Percentiles rank a stretch among this genome's conserved stretches.
Conservation (phyloP, 2,797 vertebrate genomes). For the Catostomus latipinnis region DNA sequence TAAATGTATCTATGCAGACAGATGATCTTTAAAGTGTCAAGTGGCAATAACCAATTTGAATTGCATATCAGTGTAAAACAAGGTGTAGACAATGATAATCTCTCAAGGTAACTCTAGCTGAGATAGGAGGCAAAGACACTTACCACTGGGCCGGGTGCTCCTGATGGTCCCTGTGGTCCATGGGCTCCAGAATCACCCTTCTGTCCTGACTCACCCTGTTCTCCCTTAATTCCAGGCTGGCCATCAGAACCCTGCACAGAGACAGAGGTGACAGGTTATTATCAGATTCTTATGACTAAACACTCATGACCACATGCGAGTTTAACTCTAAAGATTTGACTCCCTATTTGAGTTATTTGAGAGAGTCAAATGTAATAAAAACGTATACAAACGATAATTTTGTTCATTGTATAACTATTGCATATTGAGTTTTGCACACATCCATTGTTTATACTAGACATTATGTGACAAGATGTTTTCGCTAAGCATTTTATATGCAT, state of each 20-base stretch:
- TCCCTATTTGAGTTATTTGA: not conserved
- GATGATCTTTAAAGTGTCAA: not conserved
- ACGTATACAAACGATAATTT: too few relatives aligned
- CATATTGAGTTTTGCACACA: too few relatives aligned
- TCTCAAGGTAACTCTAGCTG: not conserved
- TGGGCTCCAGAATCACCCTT: slow-evolving; percentile 91
- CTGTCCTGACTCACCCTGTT: slow-evolving; percentile 89
- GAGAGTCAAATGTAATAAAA: too few relatives aligned
- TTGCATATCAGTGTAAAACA: not conserved
- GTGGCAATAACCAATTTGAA: not conserved
- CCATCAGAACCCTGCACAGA: slow-evolving; percentile 88
- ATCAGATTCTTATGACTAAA: not conserved
- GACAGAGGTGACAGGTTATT: not conserved
- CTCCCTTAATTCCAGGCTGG: slow-evolving; percentile 92
- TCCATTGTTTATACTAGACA: too few relatives aligned
- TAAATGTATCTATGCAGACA: too few relatives aligned
- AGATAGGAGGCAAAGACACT: slow-evolving; percentile 39
- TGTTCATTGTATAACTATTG: too few relatives aligned
- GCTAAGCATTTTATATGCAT: too few relatives aligned
- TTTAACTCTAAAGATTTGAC: not conserved
- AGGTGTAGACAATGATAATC: not conserved
- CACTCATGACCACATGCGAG: not conserved
- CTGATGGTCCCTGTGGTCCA: slow-evolving; percentile 94
- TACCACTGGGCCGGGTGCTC: slow-evolving; percentile 94
- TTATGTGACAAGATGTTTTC: too few relatives aligned